Conservation (phyloP, 2,888 invertebrate genomes). For the Tolmerus cingulatus region DNA sequence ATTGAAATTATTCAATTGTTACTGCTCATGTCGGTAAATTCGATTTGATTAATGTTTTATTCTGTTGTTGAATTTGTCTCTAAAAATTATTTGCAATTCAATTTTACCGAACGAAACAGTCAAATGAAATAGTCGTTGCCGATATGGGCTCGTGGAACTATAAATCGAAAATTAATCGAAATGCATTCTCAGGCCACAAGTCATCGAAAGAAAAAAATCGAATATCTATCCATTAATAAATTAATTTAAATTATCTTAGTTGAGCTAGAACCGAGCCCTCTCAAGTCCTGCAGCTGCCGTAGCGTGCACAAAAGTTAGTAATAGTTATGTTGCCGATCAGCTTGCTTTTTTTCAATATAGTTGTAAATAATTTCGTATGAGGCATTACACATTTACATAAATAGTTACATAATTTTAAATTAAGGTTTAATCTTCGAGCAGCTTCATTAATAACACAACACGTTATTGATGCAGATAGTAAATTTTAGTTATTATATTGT, state of each 20-base stretch:
- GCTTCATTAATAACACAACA: not conserved
- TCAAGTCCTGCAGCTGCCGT: not conserved
- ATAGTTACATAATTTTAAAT: not conserved
- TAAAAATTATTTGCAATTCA: too few species aligned
- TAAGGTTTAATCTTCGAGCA: not conserved
- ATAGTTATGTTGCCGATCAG: slow-evolving; percentile 29
- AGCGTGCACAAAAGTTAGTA: not conserved
- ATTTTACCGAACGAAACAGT: not conserved
- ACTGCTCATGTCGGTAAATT: too few species aligned
- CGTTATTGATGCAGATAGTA: not conserved
- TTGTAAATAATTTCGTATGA: not conserved
- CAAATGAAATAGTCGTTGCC: not conserved
- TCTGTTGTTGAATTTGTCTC: too few species aligned
- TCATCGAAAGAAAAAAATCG: too few species aligned
- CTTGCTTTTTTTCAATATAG: not conserved
- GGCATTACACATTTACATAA: not conserved
- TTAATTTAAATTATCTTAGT: not conserved
- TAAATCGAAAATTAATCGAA: too few species aligned
- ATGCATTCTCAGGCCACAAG: too few species aligned
- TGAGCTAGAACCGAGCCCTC: not conserved
- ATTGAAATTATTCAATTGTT: too few species aligned
- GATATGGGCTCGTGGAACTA: not conserved
- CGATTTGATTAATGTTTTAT: too few species aligned
- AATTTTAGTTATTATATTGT: slow-evolving; percentile 24
- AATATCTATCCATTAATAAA: not conserved